Percentiles rank a stretch among this genome's conserved stretches.
These are phyloP conservation scores for Amazona ochrocephala DNA, from an alignment of 2,797 vertebrate species.

Conservation along the genomic window DNA sequence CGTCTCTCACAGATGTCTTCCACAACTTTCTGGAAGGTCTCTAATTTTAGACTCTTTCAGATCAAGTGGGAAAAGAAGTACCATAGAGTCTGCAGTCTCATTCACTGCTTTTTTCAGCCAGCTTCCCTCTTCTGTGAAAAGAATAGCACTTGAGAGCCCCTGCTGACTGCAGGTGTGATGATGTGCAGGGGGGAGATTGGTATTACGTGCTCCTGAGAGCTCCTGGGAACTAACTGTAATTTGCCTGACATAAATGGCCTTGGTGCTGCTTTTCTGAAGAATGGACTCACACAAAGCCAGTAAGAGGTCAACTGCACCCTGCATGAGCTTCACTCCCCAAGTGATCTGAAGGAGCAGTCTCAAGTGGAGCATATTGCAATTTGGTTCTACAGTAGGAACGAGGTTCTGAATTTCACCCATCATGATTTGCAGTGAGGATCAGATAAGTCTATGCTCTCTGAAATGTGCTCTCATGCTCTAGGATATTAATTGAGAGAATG, in stretches of 20 bases:
- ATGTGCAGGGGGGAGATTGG: neutral
- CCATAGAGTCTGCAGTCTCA: neutral
- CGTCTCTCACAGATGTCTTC: neutral
- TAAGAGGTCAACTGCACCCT: neutral
- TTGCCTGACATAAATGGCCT: neutral
- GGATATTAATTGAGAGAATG: slow-evolving; percentile 32
- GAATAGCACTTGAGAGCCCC: neutral
- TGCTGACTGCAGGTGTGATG: slow-evolving; percentile 19
- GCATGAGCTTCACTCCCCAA: neutral
- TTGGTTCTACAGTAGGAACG: neutral
- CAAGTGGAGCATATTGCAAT: neutral
- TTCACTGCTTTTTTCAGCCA: neutral
- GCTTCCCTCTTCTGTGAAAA: neutral
- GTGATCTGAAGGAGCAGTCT: neutral
- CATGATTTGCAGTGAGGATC: neutral
- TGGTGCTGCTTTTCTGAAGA: neutral
- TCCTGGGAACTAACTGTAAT: neutral
- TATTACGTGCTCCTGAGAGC: neutral
- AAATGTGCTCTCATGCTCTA: slow-evolving; percentile 4
- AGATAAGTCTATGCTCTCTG: neutral
- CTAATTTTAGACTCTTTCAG: neutral
- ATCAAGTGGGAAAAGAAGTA: neutral
- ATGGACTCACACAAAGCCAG: neutral
- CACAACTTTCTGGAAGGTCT: neutral
- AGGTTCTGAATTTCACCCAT: neutral